These are phyloP conservation scores for Brachypteracias leptosomus DNA, from an alignment of 2,113 vertebrate genomes.

Conservation along the genomic window DNA sequence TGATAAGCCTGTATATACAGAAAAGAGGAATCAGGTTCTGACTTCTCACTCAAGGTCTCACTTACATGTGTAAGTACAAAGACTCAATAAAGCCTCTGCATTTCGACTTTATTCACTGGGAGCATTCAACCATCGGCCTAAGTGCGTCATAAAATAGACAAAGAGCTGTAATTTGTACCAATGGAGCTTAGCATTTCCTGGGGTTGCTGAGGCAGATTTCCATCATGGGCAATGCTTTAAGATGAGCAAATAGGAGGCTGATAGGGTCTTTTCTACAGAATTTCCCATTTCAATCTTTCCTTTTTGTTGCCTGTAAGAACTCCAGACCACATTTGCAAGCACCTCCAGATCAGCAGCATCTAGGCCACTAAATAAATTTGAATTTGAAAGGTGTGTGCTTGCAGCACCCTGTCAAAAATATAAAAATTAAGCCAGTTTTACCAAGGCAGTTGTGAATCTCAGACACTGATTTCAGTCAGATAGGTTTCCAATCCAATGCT, in stretches of 20 bases:
- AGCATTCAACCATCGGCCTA: not conserved
- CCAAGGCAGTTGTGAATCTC: not conserved
- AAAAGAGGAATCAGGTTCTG: not conserved
- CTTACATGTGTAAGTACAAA: not conserved
- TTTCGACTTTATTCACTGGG: constrained; percentile 30
- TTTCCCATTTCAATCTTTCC: not conserved
- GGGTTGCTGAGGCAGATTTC: not conserved
- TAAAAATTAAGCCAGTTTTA: not conserved
- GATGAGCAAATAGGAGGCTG: not conserved
- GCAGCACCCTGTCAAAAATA: not conserved
- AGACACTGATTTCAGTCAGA: not conserved
- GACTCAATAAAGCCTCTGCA: not conserved
- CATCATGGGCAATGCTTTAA: not conserved
- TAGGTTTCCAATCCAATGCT: not conserved
- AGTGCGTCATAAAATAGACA: constrained; percentile 45
- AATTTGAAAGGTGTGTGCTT: not conserved
- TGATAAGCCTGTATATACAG: not conserved
- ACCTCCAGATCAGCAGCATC: not conserved
- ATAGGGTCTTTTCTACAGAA: not conserved
- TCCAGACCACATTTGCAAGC: not conserved
- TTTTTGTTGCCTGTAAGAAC: not conserved
- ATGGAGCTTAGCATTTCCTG: not conserved
- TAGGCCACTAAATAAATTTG: not conserved
- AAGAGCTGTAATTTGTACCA: constrained; percentile 8
- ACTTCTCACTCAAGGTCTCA: not conserved